Percentiles rank a stretch among this genome's conserved stretches.
Evolutionary conservation across 35 echinoderm and acorn worm species (phyloP).

Genomic region (Apostichopus parvimensis): DNA sequence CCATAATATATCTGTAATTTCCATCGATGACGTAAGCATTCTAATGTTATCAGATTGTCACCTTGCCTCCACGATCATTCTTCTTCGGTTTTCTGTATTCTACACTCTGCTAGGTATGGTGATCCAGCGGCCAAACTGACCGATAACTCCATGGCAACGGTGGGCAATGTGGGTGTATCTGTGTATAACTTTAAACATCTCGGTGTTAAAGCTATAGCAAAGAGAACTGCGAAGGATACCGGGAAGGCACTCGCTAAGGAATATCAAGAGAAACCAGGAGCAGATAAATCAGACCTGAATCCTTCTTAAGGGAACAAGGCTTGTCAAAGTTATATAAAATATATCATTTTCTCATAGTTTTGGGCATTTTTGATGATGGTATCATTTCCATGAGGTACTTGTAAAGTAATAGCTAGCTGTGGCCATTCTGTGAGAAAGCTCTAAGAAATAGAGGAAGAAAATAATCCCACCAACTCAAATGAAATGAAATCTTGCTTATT

Average conservation of each 20-base stretch:
- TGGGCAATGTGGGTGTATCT: constrained; percentile 82
- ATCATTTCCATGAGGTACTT: too few species aligned
- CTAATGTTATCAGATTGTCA: not conserved
- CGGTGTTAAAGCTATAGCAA: constrained; percentile 92
- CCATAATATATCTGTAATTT: not conserved
- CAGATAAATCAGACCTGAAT: not conserved
- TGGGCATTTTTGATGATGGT: too few species aligned
- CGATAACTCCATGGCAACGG: constrained; percentile 74
- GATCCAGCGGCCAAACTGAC: constrained; percentile 79
- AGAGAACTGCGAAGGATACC: constrained; percentile 89
- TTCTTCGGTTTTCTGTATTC: not conserved
- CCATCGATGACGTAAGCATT: not conserved
- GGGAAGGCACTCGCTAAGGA: constrained; percentile 78
- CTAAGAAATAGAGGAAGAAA: too few species aligned
- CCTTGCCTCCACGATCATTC: not conserved
- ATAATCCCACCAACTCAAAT: too few species aligned
- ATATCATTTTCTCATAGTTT: too few species aligned
- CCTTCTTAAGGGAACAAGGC: not conserved
- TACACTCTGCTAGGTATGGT: constrained; percentile 73
- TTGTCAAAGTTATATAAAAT: not conserved
- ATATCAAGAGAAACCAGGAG: constrained; percentile 26
- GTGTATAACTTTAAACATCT: constrained; percentile 83
- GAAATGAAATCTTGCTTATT: too few species aligned
- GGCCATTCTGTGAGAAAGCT: too few species aligned
- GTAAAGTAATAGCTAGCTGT: too few species aligned